Evolutionary conservation across 2,113 vertebrate species (phyloP), one percentile per base, ranked within the genome.

Genomic region (Laticauda laticaudata): DNA sequence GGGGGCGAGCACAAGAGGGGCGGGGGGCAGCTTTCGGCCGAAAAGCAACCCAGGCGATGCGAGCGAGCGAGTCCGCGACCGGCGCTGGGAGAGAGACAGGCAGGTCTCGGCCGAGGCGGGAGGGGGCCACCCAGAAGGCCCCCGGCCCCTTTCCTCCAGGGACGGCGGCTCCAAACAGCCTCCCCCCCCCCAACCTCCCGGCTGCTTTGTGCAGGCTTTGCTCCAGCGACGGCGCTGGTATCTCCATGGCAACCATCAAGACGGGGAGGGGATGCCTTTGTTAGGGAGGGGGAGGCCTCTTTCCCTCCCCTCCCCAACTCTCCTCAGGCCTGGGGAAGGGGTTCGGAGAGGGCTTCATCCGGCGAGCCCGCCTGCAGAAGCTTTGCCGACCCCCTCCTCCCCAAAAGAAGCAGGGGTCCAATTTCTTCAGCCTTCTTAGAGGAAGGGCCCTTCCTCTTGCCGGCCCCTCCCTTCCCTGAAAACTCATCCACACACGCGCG

Each of bases 241-340:
- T 93, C 59, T 54, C 92, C 92, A 93, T 93, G 86, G 92, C 7
- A 93, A 93, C 92, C 2, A 87, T 8, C 51, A 18, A 88, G 94
- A 89, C 92, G 29, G 92, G 92, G 93, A 91, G 57, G 43, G 91
- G 89, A 91, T 90, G 92, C 59, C 90, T 91, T 69, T 18, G 75
- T 54, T 64, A 86, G 90, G 95, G 91, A 57, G 93, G n/a, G 86
- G 93, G 88, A 88, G 94, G 88, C 64, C 92, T 94, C 94, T 15
- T 9, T 39, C 93, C 81, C 51, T 23, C 4, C 81, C 39, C 45
- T 39, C 34, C 21, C 1, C 26, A 51, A 18, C 34, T 45, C 92
- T 92, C 96, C 91, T 26, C 56, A 45, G 8, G 34, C 24, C 23
- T 57, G 14, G 56, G 81, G 43, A 43, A 14, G 55, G 81, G 43